Base-by-base conservation (phyloP, 2,888 invertebrate species). In the Xestia sexstrigata region DNA sequence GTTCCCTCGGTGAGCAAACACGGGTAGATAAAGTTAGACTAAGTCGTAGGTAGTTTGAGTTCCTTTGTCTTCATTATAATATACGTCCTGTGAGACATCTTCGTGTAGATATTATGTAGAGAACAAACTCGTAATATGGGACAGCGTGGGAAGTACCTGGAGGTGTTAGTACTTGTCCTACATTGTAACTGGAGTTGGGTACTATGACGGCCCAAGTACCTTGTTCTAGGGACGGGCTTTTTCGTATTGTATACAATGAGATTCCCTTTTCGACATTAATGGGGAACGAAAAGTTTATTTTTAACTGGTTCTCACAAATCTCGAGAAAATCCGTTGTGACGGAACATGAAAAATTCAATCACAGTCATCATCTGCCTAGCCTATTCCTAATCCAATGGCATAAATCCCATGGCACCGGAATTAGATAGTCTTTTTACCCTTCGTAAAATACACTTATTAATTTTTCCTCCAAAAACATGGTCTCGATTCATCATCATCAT, bases 1-100 rank as follows among this genome's bases (percentile, higher is more conserved):
- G 69, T 80, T 74, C 86, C 86, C 85, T 65, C 49, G 86, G 80
- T 76, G 67, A 63, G 75, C 60, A 58, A 71, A 72, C 47, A 83
- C 65, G 68, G 68, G 74, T 66, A 52, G n/a, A n/a, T 68, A 71
- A 69, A 76, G 74, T 79, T 75, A 62, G 47, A 74, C 39, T 26
- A 8, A 63, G 42, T 63, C 35, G 45, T 67, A 60, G 70, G 66
- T 78, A 83, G 71, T 85, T 70, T 58, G 55, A 79, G 76, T 76
- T 86, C 65, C 83, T 70, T 74, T 71, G 75, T 78, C 62, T 73
- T 78, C 73, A 78, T 82, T 73, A 82, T 79, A 69, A 76, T 75
- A 65, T 66, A 75, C 52, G 49, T 69, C 73, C 75, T 55, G 13
- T 13, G 80, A 83, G 80, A 86, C 30, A 30, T 70, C 58, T 70